Evolutionary conservation across 2,113 vertebrate genomes (phyloP), one percentile per base, ranked within the genome.

Genomic region (Mobula hypostoma): DNA sequence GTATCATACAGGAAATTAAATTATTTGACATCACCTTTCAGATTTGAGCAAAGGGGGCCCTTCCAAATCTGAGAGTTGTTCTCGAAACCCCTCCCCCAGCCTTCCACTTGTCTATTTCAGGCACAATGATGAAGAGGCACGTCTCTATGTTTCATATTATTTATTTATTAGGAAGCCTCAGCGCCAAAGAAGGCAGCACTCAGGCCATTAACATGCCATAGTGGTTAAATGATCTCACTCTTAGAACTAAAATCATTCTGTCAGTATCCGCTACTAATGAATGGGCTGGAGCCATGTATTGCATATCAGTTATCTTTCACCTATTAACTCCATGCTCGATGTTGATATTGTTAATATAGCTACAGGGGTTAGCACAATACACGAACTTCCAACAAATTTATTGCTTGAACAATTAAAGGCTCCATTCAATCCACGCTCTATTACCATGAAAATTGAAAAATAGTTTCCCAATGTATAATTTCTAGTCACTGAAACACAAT

Each of bases 81-180:
- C 82, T 78, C 94, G 94, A 95, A 79, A n/a, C 14, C 94, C 94
- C 12, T 74, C 90, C 79, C 88, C 36, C 90, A 70, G 8, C 94
- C 66, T 88, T 48, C 76, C 48, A 79, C 21, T 74, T 76, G 68
- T 74, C 91, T 74, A 48, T 48, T 93, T 74, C 68, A 19, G 94
- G 95, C 94, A 58, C 1, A 9, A 94, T 94, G 7, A 94, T 95
- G 94, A 58, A 80, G 27, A 94, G 76, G 36, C 72, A 94, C 76
- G 8, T 94, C 56, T 95, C 95, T 94, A 95, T 94, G 68, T 79
- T 94, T 77, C 63, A 94, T 94, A 97, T 97, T 95, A 97, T 95
- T 97, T 96, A 97, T 97, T 97, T 95, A 97, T 97, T 88, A 95
- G 95, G 95, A 83, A 95, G 94, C 94, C 95, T 96, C 95, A 94